Evolutionary conservation across 1,140 invertebrate species (phyloP).

Genomic region (Lordiphosa clarofinis): DNA sequence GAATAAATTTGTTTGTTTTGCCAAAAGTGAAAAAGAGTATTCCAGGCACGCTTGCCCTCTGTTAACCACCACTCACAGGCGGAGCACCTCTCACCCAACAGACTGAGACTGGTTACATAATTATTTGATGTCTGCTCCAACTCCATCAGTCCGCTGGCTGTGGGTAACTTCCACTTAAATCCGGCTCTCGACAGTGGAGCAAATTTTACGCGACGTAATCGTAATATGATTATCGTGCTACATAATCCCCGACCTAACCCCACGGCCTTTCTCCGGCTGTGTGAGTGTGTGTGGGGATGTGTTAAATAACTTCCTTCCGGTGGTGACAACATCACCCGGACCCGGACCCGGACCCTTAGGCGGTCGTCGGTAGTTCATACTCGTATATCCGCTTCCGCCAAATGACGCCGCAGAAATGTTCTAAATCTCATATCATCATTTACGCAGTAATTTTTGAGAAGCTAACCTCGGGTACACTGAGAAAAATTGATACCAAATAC

Average conservation of each 20-base stretch:
- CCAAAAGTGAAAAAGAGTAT: slow-evolving; percentile 15
- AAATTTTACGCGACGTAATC: slow-evolving; percentile 76
- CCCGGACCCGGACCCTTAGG: background rate
- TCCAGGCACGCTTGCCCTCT: slow-evolving; percentile 12
- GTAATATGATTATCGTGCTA: slow-evolving; percentile 74
- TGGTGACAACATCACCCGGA: slow-evolving; percentile 41
- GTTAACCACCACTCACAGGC: background rate
- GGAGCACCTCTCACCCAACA: background rate
- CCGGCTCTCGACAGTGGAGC: slow-evolving; percentile 43
- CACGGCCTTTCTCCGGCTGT: slow-evolving; percentile 2
- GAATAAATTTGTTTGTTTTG: slow-evolving; percentile 11
- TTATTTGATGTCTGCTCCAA: slow-evolving; percentile 32
- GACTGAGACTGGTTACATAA: slow-evolving; percentile 13
- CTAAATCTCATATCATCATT: slow-evolving; percentile 77
- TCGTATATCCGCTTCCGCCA: slow-evolving; percentile 62
- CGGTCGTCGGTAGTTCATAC: slow-evolving; percentile 16
- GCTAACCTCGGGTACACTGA: slow-evolving; percentile 25
- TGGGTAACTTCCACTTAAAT: slow-evolving; percentile 38
- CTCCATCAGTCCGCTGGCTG: slow-evolving; percentile 6
- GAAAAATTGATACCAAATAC: background rate
- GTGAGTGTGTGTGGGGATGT: slow-evolving; percentile 42
- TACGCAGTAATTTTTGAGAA: slow-evolving; percentile 73
- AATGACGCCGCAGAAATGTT: slow-evolving; percentile 74
- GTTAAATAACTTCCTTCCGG: slow-evolving; percentile 75
- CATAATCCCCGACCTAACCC: slow-evolving; percentile 29